Conservation (phyloP, 2,888 invertebrate species). For the Epinotia ramella region DNA sequence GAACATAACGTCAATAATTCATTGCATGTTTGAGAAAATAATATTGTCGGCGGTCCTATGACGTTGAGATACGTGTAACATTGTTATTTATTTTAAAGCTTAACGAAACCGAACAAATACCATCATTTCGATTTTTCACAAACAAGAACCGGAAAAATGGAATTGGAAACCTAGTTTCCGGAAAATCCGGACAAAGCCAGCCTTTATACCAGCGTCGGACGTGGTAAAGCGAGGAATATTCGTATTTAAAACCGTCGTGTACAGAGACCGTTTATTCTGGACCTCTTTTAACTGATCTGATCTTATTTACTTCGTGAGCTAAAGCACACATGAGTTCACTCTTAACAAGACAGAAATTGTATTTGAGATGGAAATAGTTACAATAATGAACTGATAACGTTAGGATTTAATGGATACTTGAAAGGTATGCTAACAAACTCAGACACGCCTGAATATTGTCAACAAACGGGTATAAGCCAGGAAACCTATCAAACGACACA, state of each 20-base stretch:
- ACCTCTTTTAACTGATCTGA: neutral
- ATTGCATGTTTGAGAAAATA: too few relatives aligned
- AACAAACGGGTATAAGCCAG: neutral
- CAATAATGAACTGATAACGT: neutral
- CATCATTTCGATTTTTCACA: neutral
- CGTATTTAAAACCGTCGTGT: neutral
- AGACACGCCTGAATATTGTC: neutral
- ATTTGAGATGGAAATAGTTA: too few relatives aligned
- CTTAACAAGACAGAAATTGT: too few relatives aligned
- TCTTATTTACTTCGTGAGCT: neutral
- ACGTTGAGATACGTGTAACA: too few relatives aligned
- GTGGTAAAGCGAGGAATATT: slow-evolving; percentile 1
- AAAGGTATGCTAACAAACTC: neutral
- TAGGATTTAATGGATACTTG: neutral
- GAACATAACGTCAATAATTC: too few relatives aligned
- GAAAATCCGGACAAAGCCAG: neutral
- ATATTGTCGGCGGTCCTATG: too few relatives aligned
- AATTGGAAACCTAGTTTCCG: neutral
- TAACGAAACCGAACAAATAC: neutral
- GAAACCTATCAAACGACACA: neutral
- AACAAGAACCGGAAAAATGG: neutral
- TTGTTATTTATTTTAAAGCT: too few relatives aligned
- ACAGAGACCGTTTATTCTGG: neutral
- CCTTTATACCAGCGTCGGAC: neutral
- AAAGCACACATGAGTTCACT: neutral